These are phyloP conservation scores for Radopholus similis DNA, from an alignment of 1,140 invertebrate genomes.

Conservation along the genomic window DNA sequence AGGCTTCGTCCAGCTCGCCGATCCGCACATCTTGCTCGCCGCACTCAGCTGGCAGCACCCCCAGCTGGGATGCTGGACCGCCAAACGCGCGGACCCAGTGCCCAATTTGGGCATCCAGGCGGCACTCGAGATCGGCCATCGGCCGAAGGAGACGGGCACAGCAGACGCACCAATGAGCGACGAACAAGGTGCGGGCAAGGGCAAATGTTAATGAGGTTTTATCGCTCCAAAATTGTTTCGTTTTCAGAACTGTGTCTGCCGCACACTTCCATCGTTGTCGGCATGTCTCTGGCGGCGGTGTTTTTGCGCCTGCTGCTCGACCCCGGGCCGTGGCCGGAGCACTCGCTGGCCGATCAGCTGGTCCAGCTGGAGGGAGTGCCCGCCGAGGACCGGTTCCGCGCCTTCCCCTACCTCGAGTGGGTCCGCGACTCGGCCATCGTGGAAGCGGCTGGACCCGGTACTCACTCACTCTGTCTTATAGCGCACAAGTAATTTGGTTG, in stretches of 20 bases:
- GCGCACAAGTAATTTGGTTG: neutral
- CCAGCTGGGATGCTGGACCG: slow-evolving; percentile 32
- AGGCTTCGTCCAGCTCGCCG: slow-evolving; percentile 36
- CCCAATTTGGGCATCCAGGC: slow-evolving; percentile 29
- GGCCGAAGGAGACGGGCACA: neutral
- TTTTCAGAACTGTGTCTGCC: slow-evolving; percentile 20
- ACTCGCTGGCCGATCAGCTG: slow-evolving; percentile 30
- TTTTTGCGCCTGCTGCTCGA: slow-evolving; percentile 26
- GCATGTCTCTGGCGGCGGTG: slow-evolving; percentile 1
- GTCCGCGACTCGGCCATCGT: slow-evolving; percentile 33
- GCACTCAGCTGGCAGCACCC: slow-evolving; percentile 36
- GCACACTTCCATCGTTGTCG: slow-evolving; percentile 7
- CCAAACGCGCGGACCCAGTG: slow-evolving; percentile 25
- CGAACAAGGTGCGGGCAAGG: too few species aligned
- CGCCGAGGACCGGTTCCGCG: slow-evolving; percentile 27
- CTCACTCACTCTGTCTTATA: neutral
- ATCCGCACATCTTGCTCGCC: slow-evolving; percentile 37
- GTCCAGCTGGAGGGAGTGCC: slow-evolving; percentile 37
- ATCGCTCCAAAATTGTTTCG: neutral
- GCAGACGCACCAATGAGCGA: neutral
- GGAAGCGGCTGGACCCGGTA: slow-evolving; percentile 12
- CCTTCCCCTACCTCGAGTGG: slow-evolving; percentile 38
- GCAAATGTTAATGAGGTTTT: neutral
- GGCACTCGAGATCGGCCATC: neutral
- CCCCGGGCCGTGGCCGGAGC: slow-evolving; percentile 38